These are phyloP conservation scores for Mechanitis messenoides DNA, from an alignment of 2,888 invertebrate species.

Conservation along the genomic window DNA sequence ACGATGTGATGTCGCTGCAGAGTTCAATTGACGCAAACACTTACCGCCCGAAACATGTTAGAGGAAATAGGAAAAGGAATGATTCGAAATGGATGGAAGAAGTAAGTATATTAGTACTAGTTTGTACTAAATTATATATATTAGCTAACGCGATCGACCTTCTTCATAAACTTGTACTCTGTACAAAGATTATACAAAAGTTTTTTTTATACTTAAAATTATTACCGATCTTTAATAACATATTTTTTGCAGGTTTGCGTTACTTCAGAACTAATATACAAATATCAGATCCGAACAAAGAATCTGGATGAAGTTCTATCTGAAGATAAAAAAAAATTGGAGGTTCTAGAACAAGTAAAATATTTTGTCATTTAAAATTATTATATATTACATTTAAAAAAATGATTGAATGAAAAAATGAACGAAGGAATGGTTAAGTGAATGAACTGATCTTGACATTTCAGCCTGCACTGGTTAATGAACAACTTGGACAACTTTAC, in stretches of 20 bases:
- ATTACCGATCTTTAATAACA: no score
- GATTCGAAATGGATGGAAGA: conserved; percentile 27
- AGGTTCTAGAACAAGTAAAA: conserved; percentile 69
- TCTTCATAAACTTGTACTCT: no score
- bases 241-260: conserved; percentile 59
- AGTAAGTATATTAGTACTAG: conserved; percentile 17
- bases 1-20: conserved; percentile 10
- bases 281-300: conserved; percentile 79
- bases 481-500: conserved; percentile 83
- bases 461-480: conserved; percentile 82
- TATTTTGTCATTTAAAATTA: neutral
- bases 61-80: neutral
- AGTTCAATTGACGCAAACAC: neutral
- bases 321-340: conserved; percentile 76
- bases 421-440: no score
- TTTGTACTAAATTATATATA: no score
- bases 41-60: neutral
- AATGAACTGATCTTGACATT: conserved; percentile 19
- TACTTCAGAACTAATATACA: conserved; percentile 81
- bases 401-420: no score
- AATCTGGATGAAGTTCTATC: conserved; percentile 77
- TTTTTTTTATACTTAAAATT: no score
- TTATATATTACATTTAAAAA: neutral
- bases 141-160: no score
- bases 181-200: no score